A percentile compares a stretch with the other conserved stretches of the same genome.
Evolutionary conservation across 2,113 vertebrate genomes (phyloP).

Genomic region (Opisthocomus hoazin): DNA sequence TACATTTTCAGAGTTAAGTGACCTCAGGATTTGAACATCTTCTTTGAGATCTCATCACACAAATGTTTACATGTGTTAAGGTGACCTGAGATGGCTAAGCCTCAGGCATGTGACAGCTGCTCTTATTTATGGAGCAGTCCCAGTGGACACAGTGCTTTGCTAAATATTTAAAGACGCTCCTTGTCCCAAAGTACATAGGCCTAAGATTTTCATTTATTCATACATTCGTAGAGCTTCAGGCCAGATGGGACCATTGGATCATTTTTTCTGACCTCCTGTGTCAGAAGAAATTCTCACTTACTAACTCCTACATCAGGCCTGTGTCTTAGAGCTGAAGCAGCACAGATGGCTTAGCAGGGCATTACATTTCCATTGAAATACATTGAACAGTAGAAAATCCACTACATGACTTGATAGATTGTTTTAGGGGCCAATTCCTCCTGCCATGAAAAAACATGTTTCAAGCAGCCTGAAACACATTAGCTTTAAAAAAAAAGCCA

Average conservation of each 20-base stretch:
- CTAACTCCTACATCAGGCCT: neutral
- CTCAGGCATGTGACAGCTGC: neutral
- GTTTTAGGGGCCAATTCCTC: neutral
- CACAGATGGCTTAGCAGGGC: neutral
- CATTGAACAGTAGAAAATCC: neutral
- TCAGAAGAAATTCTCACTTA: neutral
- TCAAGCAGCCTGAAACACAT: neutral
- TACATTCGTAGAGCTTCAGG: neutral
- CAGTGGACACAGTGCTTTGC: neutral
- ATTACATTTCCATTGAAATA: neutral
- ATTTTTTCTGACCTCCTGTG: neutral
- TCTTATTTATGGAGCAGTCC: conserved; percentile 4
- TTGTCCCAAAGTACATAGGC: neutral
- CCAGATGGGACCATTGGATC: neutral
- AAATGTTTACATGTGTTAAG: neutral
- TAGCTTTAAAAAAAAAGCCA: neutral
- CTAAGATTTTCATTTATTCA: conserved; percentile 31
- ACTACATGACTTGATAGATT: neutral
- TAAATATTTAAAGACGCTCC: conserved; percentile 49
- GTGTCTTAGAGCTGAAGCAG: neutral
- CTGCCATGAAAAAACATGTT: neutral
- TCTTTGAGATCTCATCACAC: neutral
- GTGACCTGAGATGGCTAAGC: neutral
- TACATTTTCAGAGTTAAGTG: neutral
- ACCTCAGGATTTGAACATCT: neutral